These are phyloP conservation scores for Cinclus mexicanus DNA, from an alignment of 2,113 vertebrate genomes.

Conservation along the genomic window DNA sequence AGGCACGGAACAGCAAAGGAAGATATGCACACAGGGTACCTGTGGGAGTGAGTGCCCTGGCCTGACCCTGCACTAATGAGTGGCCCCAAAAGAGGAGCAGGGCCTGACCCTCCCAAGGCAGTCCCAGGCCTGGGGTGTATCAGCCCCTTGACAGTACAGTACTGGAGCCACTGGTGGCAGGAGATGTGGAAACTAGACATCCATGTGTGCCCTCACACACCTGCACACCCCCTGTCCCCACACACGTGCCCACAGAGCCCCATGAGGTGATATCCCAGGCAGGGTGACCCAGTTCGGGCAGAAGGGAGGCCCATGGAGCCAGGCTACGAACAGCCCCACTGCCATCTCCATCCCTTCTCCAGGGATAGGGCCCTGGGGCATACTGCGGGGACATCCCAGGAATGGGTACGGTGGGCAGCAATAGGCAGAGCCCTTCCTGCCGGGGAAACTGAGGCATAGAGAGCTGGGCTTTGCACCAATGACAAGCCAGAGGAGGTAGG, in stretches of 20 bases:
- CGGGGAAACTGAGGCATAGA: background rate
- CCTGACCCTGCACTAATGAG: background rate
- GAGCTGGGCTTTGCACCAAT: background rate
- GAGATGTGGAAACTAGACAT: background rate
- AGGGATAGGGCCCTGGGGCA: background rate
- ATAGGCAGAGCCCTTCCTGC: background rate
- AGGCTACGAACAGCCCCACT: background rate
- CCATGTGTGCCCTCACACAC: background rate
- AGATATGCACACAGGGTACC: background rate
- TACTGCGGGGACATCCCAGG: fast-evolving
- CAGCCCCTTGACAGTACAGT: background rate
- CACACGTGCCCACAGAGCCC: background rate
- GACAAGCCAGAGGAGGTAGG: background rate
- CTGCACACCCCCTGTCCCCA: background rate
- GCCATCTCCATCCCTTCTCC: background rate
- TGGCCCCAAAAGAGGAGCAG: background rate
- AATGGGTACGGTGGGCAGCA: fast-evolving
- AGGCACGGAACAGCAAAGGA: background rate
- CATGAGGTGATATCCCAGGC: background rate
- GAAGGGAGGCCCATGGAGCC: fast-evolving
- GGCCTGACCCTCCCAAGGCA: background rate
- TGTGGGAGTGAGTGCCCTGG: background rate
- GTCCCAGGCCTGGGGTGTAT: fast-evolving
- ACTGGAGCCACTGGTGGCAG: background rate
- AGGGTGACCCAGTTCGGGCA: background rate